Evolutionary conservation across 2,797 vertebrate species (phyloP).

Genomic region (Diplodus sargus): DNA sequence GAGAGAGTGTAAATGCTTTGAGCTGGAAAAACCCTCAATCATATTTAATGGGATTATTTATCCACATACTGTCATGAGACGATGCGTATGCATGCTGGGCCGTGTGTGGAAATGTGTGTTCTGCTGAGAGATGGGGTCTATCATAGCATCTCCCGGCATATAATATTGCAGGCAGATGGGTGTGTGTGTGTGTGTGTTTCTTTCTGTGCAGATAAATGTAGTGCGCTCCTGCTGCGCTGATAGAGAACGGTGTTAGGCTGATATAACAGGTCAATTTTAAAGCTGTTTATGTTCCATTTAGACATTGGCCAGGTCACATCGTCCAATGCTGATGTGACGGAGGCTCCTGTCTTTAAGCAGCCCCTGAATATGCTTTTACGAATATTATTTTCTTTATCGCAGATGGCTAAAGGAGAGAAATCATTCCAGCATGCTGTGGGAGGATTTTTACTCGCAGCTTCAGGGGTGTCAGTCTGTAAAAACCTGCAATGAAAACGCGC

Average conservation of each 20-base stretch:
- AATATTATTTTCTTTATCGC: slow-evolving; percentile 54
- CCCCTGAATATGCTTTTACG: slow-evolving; percentile 54
- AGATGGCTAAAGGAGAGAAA: slow-evolving; percentile 54
- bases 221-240: slow-evolving; percentile 43
- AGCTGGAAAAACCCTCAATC: slow-evolving; percentile 79
- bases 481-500: slow-evolving; percentile 64
- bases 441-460: slow-evolving; percentile 69
- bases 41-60: slow-evolving; percentile 83
- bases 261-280: slow-evolving; percentile 45
- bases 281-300: slow-evolving; percentile 56
- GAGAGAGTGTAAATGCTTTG: slow-evolving; percentile 65
- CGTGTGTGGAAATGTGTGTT: slow-evolving; percentile 61
- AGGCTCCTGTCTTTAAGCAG: slow-evolving; percentile 20
- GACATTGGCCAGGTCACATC: slow-evolving; percentile 28
- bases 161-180: slow-evolving; percentile 62
- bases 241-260: slow-evolving; percentile 30
- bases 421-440: slow-evolving; percentile 54
- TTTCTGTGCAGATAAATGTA: slow-evolving; percentile 47
- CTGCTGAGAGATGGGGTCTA: slow-evolving; percentile 60
- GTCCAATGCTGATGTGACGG: slow-evolving; percentile 39
- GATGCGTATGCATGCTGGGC: slow-evolving; percentile 50
- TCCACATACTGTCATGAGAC: slow-evolving; percentile 75
- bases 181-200: slow-evolving; percentile 30
- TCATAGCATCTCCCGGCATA: slow-evolving; percentile 58
- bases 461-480: slow-evolving; percentile 72